A percentile compares a stretch with the other conserved stretches of the same genome.
These are phyloP conservation scores for Siniperca undulata DNA, from an alignment of 2,797 vertebrate genomes.

Conservation along the genomic window DNA sequence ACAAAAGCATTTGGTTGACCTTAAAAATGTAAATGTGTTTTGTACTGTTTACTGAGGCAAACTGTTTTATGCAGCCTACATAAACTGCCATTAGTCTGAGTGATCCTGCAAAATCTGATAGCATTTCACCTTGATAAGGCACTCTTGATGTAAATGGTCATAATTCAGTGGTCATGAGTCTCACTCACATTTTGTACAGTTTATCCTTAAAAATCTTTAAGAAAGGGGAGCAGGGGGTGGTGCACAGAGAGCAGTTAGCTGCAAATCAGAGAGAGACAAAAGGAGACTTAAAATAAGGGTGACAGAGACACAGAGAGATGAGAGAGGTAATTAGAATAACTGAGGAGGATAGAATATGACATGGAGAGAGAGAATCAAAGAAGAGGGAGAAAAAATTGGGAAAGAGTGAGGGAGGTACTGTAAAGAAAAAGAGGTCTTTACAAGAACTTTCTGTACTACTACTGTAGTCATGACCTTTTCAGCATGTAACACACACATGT, in stretches of 20 bases:
- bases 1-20: too few species aligned
- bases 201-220: too few species aligned
- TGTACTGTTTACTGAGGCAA: too few species aligned
- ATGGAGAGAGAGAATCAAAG: neutral
- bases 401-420: neutral
- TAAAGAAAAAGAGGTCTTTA: neutral
- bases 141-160: neutral
- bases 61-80: too few species aligned
- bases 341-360: conserved; percentile 8
- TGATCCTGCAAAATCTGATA: too few species aligned
- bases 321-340: conserved; percentile 10
- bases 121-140: too few species aligned
- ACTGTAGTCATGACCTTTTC: neutral
- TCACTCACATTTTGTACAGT: too few species aligned
- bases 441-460: neutral
- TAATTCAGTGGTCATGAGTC: neutral
- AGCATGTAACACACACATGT: neutral
- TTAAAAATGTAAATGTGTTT: too few species aligned
- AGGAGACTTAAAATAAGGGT: conserved; percentile 2
- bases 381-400: neutral
- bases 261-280: conserved; percentile 11
- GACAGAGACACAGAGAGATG: conserved; percentile 14
- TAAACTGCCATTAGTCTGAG: too few species aligned
- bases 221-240: too few species aligned
- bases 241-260: neutral